Evolutionary conservation across 1,140 invertebrate genomes (phyloP).

Genomic region (Diplogasteroides magnus): DNA sequence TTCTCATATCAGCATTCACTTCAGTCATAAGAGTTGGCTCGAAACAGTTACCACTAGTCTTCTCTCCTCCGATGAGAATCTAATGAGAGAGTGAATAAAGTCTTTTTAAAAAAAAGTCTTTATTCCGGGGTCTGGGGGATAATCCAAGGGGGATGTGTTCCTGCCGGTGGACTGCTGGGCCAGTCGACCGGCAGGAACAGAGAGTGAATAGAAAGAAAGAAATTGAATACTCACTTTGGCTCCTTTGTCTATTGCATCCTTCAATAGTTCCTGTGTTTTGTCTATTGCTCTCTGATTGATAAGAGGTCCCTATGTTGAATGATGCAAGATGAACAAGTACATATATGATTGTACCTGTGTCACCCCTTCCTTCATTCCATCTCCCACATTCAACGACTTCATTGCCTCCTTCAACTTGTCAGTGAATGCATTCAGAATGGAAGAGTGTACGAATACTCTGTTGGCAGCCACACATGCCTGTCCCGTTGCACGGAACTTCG

Average conservation of each 20-base stretch:
- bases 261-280: slow-evolving; percentile 61
- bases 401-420: slow-evolving; percentile 65
- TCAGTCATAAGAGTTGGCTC: slow-evolving; percentile 81
- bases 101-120: too few relatives aligned
- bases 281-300: slow-evolving; percentile 79
- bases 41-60: slow-evolving; percentile 69
- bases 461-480: slow-evolving; percentile 92
- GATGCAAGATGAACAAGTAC: not conserved
- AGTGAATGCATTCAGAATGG: slow-evolving; percentile 65
- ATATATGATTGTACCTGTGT: slow-evolving; percentile 58
- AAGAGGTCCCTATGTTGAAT: slow-evolving; percentile 70
- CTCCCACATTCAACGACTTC: slow-evolving; percentile 71
- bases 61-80: slow-evolving; percentile 72
- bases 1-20: slow-evolving; percentile 73
- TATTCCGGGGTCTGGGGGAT: too few relatives aligned
- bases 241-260: not conserved
- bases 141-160: too few relatives aligned
- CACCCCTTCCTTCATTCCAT: slow-evolving; percentile 69
- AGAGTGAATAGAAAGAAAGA: not conserved
- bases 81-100: too few relatives aligned
- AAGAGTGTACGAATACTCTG: slow-evolving; percentile 76
- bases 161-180: too few relatives aligned
- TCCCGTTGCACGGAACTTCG: slow-evolving; percentile 93
- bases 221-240: not conserved
- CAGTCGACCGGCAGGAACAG: too few relatives aligned